Evolutionary conservation across 1,140 invertebrate species (phyloP), one percentile per base, ranked within the genome.

Genomic region (Meloidogyne exigua): DNA sequence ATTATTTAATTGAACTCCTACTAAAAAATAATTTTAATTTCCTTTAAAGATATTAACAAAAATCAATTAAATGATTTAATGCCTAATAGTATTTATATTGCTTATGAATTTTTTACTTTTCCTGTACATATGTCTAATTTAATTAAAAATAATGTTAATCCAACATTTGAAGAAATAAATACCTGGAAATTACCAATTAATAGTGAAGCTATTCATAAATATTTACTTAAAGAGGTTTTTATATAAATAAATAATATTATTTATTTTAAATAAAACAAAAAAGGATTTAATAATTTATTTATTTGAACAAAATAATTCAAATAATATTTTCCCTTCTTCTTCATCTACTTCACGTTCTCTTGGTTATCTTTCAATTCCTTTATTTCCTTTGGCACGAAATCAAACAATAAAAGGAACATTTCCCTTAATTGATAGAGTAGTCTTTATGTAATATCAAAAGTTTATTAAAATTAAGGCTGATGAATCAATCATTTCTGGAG

Each of bases 21-120:
- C 12, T 44, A 28, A 12, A 32, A 3, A 23, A 72, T 63, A 49
- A 21, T 2, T 12, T 26, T 64, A 13, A 26, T 64, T 5, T 72
- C 64, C 9, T 25, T 73, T n/a, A 57, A 73, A 73, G 7, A 57
- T 5, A n/a, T n/a, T 44, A 15, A 7, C 3, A 26, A 26, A 26
- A 73, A 57, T 26, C 13, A 39, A 2, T 26, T 1, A 21, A 28
- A 7, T n/a, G 18, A 57, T 57, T n/a, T 57, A 57, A 57, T 57
- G 18, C 21, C 83, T 10, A 68, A 62, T 11, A n/a, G n/a, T n/a
- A 69, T 66, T 28, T 83, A 85, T 65, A 68, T 85, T 36, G 84
- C 77, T 23, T 83, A 83, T 49, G 63, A 85, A 69, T 66, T 83
- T 15, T 83, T 80, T 66, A 78, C 84, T 63, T 66, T 85, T 4